Base-by-base conservation (phyloP, 2,113 vertebrate genomes). In the Oncorhynchus gorbuscha region DNA sequence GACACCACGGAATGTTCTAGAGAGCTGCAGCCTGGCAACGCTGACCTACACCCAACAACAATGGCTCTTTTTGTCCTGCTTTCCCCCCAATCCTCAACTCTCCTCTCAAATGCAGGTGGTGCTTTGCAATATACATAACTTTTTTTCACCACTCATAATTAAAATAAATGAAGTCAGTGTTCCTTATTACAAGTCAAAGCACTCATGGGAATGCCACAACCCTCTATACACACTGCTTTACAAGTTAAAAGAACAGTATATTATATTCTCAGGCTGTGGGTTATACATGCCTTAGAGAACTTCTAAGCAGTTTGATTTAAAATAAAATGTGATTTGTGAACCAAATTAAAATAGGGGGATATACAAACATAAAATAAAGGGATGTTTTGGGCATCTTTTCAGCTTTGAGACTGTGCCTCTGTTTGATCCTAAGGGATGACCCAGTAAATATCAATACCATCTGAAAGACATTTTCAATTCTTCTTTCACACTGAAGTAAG, bases 1-100 rank as follows among this genome's bases (percentile, higher is more conserved):
- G 92, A 94, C 92, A 93, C 88, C 85, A 85, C 90, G 90, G 93
- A 93, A 93, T 91, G 89, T 88, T 92, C 81, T 82, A 59, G 87
- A 79, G 87, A 89, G 87, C 88, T 85, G 87, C 88, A 86, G 90
- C 83, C 88, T 79, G 85, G 87, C 83, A 80, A 86, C 77, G 59
- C 76, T 78, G 84, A 91, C 87, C 35, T 83, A 85, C 39, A 45
- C 39, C 39, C 39, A 89, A 92, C 92, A 92, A 45, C 39, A 45
- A 45, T 45, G 39, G 8, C 39, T 45, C 84, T 88, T 92, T 91
- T 91, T 93, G 88, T 91, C 77, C 84, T 70, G 76, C 74, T 64
- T 77, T 71, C 75, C 67, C 59, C 75, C 69, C 61, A 71, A 78
- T 72, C 68, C 79, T 75, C 76, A 64, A 65, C 70, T 76, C 72